These are phyloP conservation scores for Nephotettix cincticeps DNA, from an alignment of 1,140 invertebrate species.

Conservation along the genomic window DNA sequence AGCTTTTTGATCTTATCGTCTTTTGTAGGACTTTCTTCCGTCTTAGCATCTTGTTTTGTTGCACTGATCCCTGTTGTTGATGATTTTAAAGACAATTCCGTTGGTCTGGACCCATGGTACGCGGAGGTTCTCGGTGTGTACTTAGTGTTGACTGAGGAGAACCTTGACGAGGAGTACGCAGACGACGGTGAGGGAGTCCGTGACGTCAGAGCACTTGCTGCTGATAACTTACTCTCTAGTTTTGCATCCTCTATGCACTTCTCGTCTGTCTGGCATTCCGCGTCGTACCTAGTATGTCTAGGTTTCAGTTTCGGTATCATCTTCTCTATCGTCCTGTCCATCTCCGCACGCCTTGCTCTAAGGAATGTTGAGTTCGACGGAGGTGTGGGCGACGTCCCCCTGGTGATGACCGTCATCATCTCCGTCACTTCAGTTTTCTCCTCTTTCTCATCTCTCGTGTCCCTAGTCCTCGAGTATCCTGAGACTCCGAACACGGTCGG, in stretches of 20 bases:
- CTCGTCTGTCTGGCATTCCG: slow-evolving; percentile 36
- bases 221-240: slow-evolving; percentile 20
- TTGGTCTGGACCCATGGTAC: slow-evolving; percentile 30
- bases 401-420: slow-evolving; percentile 60
- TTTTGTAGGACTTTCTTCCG: not conserved
- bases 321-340: slow-evolving; percentile 47
- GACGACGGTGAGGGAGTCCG: slow-evolving; percentile 16
- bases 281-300: slow-evolving; percentile 24
- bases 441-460: not conserved
- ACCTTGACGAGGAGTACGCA: slow-evolving; percentile 19
- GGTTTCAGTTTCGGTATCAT: slow-evolving; percentile 28
- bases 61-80: not conserved
- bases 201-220: not conserved
- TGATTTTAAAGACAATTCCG: slow-evolving; percentile 31
- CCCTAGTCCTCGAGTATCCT: slow-evolving; percentile 21
- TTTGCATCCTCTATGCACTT: slow-evolving; percentile 17
- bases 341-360: slow-evolving; percentile 63
- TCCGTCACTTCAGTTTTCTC: slow-evolving; percentile 26
- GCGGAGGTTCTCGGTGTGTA: slow-evolving; percentile 28
- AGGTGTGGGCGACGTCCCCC: slow-evolving; percentile 73
- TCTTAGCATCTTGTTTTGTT: not conserved
- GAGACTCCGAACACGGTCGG: slow-evolving; percentile 39
- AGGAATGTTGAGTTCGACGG: slow-evolving; percentile 62
- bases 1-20: slow-evolving; percentile 7
- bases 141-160: slow-evolving; percentile 3